phyloP scores from a whole-genome alignment of 1,140 invertebrate genomes.

The Neodiprion pinetum region DNA sequence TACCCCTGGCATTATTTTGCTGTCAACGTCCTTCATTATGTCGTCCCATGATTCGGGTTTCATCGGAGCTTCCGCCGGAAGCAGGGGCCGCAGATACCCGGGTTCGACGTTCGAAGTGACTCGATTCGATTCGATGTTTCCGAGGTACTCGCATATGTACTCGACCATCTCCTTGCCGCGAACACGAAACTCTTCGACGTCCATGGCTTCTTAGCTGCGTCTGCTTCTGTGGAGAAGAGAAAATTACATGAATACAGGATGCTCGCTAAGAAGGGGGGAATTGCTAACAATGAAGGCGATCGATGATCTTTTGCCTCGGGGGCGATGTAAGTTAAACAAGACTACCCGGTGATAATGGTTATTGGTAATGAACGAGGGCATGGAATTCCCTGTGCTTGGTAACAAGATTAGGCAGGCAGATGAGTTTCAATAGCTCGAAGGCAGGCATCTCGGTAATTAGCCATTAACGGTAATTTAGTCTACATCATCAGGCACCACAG shows the following conservation, averaged over 20 bases:
- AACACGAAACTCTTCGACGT: conserved; percentile 82
- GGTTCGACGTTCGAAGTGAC: conserved; percentile 87
- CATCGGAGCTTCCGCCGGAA: conserved; percentile 80
- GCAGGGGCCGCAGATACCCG: conserved; percentile 80
- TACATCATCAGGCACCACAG: no score
- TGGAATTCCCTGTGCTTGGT: neutral
- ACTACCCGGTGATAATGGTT: neutral
- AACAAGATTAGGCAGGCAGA: no score
- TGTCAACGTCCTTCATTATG: conserved; percentile 89
- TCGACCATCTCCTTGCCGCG: conserved; percentile 92
- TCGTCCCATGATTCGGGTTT: conserved; percentile 83
- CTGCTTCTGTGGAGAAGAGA: conserved; percentile 15
- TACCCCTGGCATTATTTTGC: conserved; percentile 92
- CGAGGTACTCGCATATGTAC: conserved; percentile 89
- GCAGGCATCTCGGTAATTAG: no score
- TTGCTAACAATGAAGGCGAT: conserved; percentile 14
- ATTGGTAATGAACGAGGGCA: neutral
- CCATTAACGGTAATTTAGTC: no score
- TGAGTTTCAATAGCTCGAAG: no score
- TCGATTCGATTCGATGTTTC: conserved; percentile 73
- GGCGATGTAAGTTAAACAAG: neutral
- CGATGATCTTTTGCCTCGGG: neutral
- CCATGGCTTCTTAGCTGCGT: conserved; percentile 66
- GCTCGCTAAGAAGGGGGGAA: conserved; percentile 29
- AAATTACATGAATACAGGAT: neutral